Evolutionary conservation across 2,888 invertebrate species (phyloP).

Genomic region (Cheilosia scutellata): DNA sequence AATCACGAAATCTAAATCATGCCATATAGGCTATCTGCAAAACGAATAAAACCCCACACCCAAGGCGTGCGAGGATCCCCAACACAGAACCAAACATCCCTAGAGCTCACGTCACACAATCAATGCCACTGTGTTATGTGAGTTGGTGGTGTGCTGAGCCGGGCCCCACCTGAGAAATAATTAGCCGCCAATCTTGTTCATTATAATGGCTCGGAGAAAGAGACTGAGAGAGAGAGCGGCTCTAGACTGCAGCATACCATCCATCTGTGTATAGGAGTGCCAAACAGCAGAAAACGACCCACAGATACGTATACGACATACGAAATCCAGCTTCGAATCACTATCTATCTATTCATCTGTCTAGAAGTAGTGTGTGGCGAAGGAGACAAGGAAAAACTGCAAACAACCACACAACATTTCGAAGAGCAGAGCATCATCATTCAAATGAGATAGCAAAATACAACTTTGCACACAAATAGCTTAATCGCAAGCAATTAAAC

Average conservation of each 20-base stretch:
- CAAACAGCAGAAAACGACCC: constrained; percentile 36
- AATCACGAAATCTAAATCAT: constrained; percentile 74
- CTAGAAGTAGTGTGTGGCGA: constrained; percentile 18
- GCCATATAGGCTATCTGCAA: constrained; percentile 29
- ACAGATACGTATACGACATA: constrained; percentile 38
- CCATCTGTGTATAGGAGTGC: constrained; percentile 63
- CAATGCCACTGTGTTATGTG: constrained; percentile 46
- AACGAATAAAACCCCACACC: constrained; percentile 34
- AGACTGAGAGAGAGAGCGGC: neutral
- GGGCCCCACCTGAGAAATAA: constrained; percentile 69
- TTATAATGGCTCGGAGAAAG: constrained; percentile 45
- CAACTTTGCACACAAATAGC: constrained; percentile 76
- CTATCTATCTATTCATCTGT: constrained; percentile 73
- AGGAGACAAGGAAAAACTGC: constrained; percentile 23
- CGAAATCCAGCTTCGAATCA: constrained; percentile 29
- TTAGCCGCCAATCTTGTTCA: constrained; percentile 75
- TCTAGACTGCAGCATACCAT: constrained; percentile 43
- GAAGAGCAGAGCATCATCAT: constrained; percentile 66
- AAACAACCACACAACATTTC: constrained; percentile 35
- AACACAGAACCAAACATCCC: constrained; percentile 2
- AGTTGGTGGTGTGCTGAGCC: constrained; percentile 39
- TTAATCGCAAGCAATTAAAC: constrained; percentile 76
- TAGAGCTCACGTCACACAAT: constrained; percentile 19
- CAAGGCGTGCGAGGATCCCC: constrained; percentile 11
- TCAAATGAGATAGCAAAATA: constrained; percentile 75